Conservation (phyloP, 2,888 invertebrate species). For the Aporophyla lueneburgensis region DNA sequence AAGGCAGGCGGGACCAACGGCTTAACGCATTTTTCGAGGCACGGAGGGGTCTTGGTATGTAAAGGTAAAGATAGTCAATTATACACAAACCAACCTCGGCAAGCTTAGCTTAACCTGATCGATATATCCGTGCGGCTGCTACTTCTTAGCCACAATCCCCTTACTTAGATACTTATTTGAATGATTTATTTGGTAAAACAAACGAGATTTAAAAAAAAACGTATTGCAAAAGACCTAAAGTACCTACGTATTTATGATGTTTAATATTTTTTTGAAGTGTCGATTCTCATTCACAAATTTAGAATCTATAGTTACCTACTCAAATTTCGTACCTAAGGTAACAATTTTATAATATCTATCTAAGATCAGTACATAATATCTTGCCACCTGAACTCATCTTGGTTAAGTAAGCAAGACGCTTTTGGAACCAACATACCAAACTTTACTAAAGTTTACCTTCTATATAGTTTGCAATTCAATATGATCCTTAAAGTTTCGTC, state of each 20-base stretch:
- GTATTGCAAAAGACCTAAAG: background rate
- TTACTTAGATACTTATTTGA: background rate
- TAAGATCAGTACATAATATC: slow-evolving; percentile 9
- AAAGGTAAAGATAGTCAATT: no score
- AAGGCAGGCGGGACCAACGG: no score
- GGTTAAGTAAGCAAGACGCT: slow-evolving; percentile 29
- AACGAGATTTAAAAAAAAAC: no score
- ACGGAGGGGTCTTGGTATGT: no score
- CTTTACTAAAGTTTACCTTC: slow-evolving; percentile 37
- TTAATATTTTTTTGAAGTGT: background rate
- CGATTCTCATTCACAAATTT: background rate
- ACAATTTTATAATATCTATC: background rate
- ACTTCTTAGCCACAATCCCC: no score
- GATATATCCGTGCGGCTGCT: no score
- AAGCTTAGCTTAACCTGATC: no score
- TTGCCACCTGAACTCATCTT: slow-evolving; percentile 9
- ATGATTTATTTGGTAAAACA: background rate
- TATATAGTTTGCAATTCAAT: slow-evolving; percentile 45
- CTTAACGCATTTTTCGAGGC: no score
- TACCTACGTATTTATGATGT: background rate
- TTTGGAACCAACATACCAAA: slow-evolving; percentile 33
- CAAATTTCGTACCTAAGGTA: background rate
- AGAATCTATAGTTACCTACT: background rate
- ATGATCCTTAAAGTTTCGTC: slow-evolving; percentile 39
- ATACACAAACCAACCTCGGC: no score